These are phyloP conservation scores for Heliconius charithonia DNA, from an alignment of 2,888 invertebrate species.

Conservation along the genomic window DNA sequence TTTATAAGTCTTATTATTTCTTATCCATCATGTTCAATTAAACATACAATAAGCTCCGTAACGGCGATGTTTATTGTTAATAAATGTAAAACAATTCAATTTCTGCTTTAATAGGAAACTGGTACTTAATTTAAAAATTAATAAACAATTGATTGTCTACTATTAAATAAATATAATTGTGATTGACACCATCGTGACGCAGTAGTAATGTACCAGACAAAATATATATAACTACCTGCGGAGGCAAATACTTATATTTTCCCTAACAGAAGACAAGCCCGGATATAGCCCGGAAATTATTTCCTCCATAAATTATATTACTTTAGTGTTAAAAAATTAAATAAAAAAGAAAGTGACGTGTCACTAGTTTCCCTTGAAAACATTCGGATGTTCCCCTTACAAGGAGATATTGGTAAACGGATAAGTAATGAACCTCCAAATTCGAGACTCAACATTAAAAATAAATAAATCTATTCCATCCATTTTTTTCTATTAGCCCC, in stretches of 20 bases:
- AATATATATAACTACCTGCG: neutral
- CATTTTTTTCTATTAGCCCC: too few relatives aligned
- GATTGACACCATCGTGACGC: neutral
- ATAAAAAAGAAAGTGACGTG: too few relatives aligned
- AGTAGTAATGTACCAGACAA: neutral
- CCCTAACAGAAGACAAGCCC: too few relatives aligned
- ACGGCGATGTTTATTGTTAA: neutral
- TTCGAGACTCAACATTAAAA: too few relatives aligned
- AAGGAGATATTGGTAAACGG: too few relatives aligned
- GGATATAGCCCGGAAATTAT: too few relatives aligned
- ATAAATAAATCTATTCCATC: too few relatives aligned
- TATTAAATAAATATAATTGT: neutral
- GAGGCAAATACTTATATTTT: neutral
- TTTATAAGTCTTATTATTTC: neutral
- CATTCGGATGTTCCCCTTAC: too few relatives aligned
- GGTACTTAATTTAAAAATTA: neutral
- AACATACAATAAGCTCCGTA: neutral
- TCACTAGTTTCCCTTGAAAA: too few relatives aligned
- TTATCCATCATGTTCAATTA: neutral
- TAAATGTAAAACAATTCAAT: neutral
- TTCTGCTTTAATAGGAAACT: neutral
- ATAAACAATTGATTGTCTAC: neutral
- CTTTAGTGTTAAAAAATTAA: too few relatives aligned
- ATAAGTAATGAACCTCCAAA: too few relatives aligned
- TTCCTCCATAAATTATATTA: too few relatives aligned